These are phyloP conservation scores for Jacana jacana DNA, from an alignment of 2,113 vertebrate genomes.

Conservation along the genomic window DNA sequence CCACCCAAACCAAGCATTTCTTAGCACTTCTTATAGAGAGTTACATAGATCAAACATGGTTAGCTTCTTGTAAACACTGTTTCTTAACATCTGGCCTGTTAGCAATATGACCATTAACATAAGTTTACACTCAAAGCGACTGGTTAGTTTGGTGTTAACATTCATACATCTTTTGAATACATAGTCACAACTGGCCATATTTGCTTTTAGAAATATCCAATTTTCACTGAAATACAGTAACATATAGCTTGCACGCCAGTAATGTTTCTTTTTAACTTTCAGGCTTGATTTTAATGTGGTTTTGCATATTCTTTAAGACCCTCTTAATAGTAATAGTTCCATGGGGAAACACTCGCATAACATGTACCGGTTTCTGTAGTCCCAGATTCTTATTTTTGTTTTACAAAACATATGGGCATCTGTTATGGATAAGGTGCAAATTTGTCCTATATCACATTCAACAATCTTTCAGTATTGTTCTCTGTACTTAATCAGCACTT, in stretches of 20 bases:
- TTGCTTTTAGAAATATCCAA: neutral
- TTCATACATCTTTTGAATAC: neutral
- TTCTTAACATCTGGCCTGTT: neutral
- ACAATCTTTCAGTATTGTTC: neutral
- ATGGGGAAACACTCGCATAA: neutral
- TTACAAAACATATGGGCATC: neutral
- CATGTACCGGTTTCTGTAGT: neutral
- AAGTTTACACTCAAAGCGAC: neutral
- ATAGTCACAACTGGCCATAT: neutral
- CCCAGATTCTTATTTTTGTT: neutral
- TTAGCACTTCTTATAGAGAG: neutral
- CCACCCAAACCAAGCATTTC: neutral
- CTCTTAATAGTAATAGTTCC: neutral
- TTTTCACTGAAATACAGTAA: neutral
- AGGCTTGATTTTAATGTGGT: neutral
- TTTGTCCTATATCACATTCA: neutral
- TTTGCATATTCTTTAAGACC: neutral
- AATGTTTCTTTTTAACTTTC: neutral
- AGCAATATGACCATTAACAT: neutral
- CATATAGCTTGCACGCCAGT: neutral
- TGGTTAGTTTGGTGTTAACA: neutral
- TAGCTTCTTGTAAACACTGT: neutral
- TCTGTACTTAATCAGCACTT: neutral
- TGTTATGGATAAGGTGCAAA: neutral
- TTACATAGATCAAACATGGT: neutral